phyloP scores from a whole-genome alignment of 2,888 invertebrate species.

The Boloria selene region DNA sequence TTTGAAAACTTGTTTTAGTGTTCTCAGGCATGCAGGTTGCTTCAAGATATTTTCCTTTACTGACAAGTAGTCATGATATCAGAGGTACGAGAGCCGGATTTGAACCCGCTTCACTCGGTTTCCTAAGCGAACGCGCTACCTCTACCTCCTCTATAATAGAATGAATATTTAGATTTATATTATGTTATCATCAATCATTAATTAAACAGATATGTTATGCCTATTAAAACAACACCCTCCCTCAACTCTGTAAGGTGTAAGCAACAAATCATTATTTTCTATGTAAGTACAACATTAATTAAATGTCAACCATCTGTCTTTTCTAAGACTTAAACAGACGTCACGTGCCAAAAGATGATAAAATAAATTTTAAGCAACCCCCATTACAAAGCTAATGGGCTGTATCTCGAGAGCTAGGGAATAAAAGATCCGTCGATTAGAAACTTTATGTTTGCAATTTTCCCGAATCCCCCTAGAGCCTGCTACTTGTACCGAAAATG shows the following conservation, averaged over 20 bases:
- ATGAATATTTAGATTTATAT: too few species aligned
- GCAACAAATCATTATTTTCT: conserved; percentile 5
- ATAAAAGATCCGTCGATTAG: conserved; percentile 82
- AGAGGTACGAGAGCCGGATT: too few species aligned
- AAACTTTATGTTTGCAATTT: conserved; percentile 82
- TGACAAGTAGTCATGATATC: too few species aligned
- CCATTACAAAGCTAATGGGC: conserved; percentile 81
- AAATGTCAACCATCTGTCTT: conserved; percentile 33
- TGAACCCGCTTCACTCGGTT: too few species aligned
- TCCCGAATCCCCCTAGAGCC: conserved; percentile 60
- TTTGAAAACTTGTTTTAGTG: too few species aligned
- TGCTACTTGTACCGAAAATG: conserved; percentile 40
- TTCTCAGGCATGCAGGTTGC: too few species aligned
- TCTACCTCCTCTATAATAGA: too few species aligned
- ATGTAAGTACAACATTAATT: conserved; percentile 26
- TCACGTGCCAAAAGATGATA: conserved; percentile 80
- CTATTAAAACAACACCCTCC: neutral
- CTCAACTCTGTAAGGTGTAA: neutral
- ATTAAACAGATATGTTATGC: too few species aligned
- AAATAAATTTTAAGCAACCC: conserved; percentile 79
- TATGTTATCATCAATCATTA: too few species aligned
- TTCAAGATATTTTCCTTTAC: too few species aligned
- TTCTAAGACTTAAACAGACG: conserved; percentile 59
- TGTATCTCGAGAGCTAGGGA: conserved; percentile 77
- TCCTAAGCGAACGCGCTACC: too few species aligned